Evolutionary conservation across 1,140 invertebrate species (phyloP).

Genomic region (Aphelinus certus): DNA sequence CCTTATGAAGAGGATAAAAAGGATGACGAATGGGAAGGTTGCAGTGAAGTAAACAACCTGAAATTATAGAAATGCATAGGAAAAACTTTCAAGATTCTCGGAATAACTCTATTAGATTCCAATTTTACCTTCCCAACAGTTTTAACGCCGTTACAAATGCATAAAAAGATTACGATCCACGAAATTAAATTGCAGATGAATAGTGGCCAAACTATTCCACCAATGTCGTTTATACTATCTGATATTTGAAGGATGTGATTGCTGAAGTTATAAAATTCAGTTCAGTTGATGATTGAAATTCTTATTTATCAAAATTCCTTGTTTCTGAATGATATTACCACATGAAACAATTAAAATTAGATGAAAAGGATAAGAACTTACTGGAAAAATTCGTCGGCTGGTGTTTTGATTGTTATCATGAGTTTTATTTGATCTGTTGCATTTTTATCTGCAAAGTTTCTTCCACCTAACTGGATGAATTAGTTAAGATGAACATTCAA

Average conservation of each 20-base stretch:
- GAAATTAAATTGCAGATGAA: conserved; percentile 74
- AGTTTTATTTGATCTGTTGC: conserved; percentile 50
- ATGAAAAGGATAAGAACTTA: conserved; percentile 64
- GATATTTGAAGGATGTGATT: conserved; percentile 76
- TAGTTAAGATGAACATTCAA: neutral
- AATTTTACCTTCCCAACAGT: conserved; percentile 72
- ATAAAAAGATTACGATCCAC: conserved; percentile 83
- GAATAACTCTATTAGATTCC: neutral
- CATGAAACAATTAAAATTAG: neutral
- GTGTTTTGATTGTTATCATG: conserved; percentile 67
- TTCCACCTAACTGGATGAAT: conserved; percentile 45
- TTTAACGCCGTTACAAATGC: conserved; percentile 84
- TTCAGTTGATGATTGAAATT: conserved; percentile 12
- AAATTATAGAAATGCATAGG: too few species aligned
- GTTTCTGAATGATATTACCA: too few species aligned
- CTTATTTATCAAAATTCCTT: neutral
- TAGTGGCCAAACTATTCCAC: conserved; percentile 78
- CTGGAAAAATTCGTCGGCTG: conserved; percentile 89
- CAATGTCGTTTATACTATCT: conserved; percentile 72
- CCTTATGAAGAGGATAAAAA: conserved; percentile 77
- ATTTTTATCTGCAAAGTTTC: conserved; percentile 45
- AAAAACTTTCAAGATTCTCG: too few species aligned
- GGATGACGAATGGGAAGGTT: conserved; percentile 84
- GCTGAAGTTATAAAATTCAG: conserved; percentile 62
- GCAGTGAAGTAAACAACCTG: conserved; percentile 88